Evolutionary conservation across 37 sponge, comb jelly and placozoan genomes (phyloP).

Genomic region (Aphrocallistes beatrix): DNA sequence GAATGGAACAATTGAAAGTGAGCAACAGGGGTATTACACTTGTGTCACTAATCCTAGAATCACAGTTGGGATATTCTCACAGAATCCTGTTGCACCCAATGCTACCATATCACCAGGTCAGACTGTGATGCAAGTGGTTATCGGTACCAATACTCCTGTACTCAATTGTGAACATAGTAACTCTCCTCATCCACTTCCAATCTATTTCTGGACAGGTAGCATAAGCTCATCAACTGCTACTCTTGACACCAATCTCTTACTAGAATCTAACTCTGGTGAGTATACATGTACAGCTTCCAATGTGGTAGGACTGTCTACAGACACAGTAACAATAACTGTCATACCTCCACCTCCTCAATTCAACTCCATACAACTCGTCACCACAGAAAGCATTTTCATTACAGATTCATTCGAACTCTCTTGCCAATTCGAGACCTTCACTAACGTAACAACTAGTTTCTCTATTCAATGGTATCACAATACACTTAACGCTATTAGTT

Average conservation of each 20-base stretch:
- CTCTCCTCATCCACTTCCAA: neutral
- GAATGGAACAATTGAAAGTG: neutral
- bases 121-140: neutral
- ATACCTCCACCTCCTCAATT: slow-evolving; percentile 6
- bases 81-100: neutral
- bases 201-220: neutral
- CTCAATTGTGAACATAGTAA: neutral
- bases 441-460: neutral
- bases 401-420: neutral
- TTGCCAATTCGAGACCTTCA: neutral
- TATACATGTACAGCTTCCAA: slow-evolving; percentile 6
- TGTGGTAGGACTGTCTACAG: neutral
- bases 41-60: neutral
- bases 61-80: neutral
- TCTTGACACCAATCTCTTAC: neutral
- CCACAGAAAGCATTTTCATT: neutral
- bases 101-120: neutral
- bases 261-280: neutral
- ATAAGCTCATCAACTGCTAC: neutral
- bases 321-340: neutral
- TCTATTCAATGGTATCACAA: neutral
- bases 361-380: neutral
- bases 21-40: neutral
- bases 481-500: neutral
- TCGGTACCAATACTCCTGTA: neutral